Conservation (phyloP, 2,888 invertebrate species). For the Leptopilina drosophilae region DNA sequence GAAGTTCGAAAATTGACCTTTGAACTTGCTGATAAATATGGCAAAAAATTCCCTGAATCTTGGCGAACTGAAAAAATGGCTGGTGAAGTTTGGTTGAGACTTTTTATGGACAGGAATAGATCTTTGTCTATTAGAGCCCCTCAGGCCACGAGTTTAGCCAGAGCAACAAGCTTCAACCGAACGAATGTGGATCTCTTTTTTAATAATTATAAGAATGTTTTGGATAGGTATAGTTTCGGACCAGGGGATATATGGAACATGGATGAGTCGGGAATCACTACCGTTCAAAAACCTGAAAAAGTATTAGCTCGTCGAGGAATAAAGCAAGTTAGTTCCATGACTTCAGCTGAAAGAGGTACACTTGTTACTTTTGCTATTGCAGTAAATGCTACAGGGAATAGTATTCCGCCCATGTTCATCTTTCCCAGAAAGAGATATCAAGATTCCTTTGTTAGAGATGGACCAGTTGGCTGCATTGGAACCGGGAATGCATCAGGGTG, state of each 20-base stretch:
- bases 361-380: not conserved
- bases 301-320: conserved; percentile 65
- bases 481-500: not conserved
- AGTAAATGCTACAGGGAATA: not conserved
- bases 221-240: not conserved
- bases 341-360: not conserved
- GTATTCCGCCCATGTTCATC: not conserved
- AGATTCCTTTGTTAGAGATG: not conserved
- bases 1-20: conserved; percentile 59
- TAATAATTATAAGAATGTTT: not conserved
- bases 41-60: conserved; percentile 52
- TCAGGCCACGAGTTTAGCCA: conserved; percentile 63
- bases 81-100: conserved; percentile 65
- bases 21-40: conserved; percentile 52
- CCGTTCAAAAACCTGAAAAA: conserved; percentile 72
- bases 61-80: conserved; percentile 61
- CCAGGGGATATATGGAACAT: not conserved
- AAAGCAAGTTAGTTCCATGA: not conserved
- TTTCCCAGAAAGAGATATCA: not conserved
- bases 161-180: conserved; percentile 63
- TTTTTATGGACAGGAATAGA: conserved; percentile 62
- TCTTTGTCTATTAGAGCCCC: conserved; percentile 61
- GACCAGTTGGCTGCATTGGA: not conserved
- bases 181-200: conserved; percentile 58
- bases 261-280: not conserved